Evolutionary conservation across 2,797 vertebrate species (phyloP), one percentile per base, ranked within the genome.

Genomic region (Alosa sapidissima): DNA sequence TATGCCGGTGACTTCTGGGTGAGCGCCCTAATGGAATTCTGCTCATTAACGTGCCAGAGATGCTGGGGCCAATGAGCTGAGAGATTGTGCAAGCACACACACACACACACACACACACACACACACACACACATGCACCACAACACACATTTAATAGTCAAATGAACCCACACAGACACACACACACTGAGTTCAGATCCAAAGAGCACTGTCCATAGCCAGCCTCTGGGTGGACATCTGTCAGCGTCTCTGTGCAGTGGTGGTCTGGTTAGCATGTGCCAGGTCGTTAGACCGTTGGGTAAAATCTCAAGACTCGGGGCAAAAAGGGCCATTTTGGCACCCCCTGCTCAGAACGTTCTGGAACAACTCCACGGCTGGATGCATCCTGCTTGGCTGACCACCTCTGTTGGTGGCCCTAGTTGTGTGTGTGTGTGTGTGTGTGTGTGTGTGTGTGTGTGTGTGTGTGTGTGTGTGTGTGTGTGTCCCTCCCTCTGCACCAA

Each of bases 41-140:
- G 81, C 36, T 81, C 45, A 85, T 86, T 85, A 68, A 85, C 68
- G 87, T 85, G 19, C 83, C 82, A 85, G 81, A 48, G 28, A 48
- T 83, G 60, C 85, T 58, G 21, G 28, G 49, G 28, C 47, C 65
- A 87, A 16, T 6, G 21, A 60, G 65, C 24, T 65, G 6, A 65
- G n/a, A 36, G 8, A 16, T 52, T 60, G 54, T 9, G 36, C 33
- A 72, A 11, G 65, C 11, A 21, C 51, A 81, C 45, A 41, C 54
- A 55, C 81, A 75, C 28, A 78, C 75, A n/a, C 81, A 85, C 72
- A 82, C 78, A 55, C 54, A 55, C 52, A 84, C 82, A 62, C 82
- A 75, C 28, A 82, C 5, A 72, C 54, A 48, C 11, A 52, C 58
- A 60, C 16, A 28, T 55, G 16, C 55, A 47, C 13, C 41, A 9